Conservation (phyloP, 2,888 invertebrate species). For the Ditula angustiorana region DNA sequence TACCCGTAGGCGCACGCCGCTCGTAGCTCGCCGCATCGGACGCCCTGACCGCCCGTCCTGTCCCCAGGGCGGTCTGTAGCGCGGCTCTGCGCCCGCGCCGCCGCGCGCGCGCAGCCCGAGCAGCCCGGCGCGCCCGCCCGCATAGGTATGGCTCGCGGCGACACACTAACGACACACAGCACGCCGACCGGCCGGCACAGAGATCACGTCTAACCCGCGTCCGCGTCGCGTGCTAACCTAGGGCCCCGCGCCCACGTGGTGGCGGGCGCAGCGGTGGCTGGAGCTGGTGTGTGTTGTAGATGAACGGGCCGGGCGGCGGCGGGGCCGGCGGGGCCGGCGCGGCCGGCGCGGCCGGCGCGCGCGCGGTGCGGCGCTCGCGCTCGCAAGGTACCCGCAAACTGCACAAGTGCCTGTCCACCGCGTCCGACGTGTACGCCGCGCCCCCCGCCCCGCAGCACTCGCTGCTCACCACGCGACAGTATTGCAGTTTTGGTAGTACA, state of each 20-base stretch:
- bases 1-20: background rate
- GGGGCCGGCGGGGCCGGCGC: constrained; percentile 51
- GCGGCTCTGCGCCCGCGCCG: constrained; percentile 64
- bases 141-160: constrained; percentile 56
- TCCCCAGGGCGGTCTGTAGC: constrained; percentile 76
- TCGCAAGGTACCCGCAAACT: constrained; percentile 98
- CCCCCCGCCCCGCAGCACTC: constrained; percentile 87
- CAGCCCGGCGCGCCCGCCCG: constrained; percentile 41
- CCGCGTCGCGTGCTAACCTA: constrained; percentile 46
- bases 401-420: constrained; percentile 96
- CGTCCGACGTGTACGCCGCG: constrained; percentile 91
- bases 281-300: constrained; percentile 47
- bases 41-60: constrained; percentile 45
- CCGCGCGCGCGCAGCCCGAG: constrained; percentile 41
- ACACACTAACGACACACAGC: constrained; percentile 42
- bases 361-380: constrained; percentile 91
- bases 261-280: constrained; percentile 46
- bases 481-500: constrained; percentile 98
- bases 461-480: constrained; percentile 94
- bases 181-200: constrained; percentile 55
- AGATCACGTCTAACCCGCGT: constrained; percentile 52
- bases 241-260: constrained; percentile 46
- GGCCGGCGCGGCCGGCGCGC: constrained; percentile 47
- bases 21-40: too few relatives aligned
- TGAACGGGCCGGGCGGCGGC: constrained; percentile 47